phyloP scores from a whole-genome alignment of 2,113 vertebrate species.

The Varanus komodoensis region DNA sequence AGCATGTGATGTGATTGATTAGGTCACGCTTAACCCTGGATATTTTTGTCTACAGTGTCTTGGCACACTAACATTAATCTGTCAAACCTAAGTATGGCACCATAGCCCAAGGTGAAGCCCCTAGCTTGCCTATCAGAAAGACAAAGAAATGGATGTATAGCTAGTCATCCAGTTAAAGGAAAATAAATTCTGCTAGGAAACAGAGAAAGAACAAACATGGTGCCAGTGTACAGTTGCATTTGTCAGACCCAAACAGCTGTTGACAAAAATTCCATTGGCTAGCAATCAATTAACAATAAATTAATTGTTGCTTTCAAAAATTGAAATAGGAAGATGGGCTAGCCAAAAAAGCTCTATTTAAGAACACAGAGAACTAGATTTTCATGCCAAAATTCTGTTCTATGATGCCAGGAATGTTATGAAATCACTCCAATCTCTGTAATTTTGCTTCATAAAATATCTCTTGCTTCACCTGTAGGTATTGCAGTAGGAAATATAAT shows the following conservation, averaged over 20 bases:
- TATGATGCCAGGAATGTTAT: too few relatives aligned
- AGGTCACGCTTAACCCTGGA: constrained; percentile 11
- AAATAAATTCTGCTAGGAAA: not conserved
- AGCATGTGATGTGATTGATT: constrained; percentile 15
- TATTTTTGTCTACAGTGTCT: constrained; percentile 2
- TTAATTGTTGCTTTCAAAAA: not conserved
- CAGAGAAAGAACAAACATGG: not conserved
- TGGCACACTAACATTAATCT: constrained; percentile 4
- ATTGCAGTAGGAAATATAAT: not conserved
- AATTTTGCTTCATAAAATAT: not conserved
- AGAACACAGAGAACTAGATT: not conserved
- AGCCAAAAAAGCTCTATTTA: not conserved
- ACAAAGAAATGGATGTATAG: not conserved
- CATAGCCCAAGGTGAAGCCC: not conserved
- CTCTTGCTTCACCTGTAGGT: not conserved
- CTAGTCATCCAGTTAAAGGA: not conserved
- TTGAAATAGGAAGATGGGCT: not conserved
- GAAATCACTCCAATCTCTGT: not conserved
- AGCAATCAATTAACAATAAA: not conserved
- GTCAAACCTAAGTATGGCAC: not conserved
- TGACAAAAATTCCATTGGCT: not conserved
- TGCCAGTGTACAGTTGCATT: not conserved
- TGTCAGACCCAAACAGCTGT: not conserved
- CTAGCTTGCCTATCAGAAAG: not conserved
- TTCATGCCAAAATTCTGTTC: not conserved